Conservation (phyloP, 2,113 vertebrate genomes). For the Okapia johnstoni region DNA sequence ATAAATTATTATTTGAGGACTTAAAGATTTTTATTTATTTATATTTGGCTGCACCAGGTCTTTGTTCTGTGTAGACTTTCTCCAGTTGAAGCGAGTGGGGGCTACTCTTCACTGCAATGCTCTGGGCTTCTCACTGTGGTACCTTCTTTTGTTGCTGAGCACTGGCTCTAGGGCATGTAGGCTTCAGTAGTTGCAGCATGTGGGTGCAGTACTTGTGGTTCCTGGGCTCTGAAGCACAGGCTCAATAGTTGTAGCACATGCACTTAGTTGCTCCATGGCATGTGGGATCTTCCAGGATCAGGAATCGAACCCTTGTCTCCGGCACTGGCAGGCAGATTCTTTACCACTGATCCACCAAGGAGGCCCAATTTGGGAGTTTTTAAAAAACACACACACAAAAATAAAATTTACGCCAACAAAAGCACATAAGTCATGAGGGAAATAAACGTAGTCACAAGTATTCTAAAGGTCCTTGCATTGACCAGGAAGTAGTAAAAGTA, state of each 20-base stretch:
- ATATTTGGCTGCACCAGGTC: neutral
- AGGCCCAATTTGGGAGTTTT: neutral
- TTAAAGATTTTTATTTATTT: neutral
- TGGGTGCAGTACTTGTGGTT: neutral
- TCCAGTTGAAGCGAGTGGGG: neutral
- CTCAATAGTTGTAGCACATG: neutral
- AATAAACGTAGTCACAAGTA: neutral
- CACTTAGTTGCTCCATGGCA: neutral
- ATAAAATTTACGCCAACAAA: slow-evolving; percentile 4
- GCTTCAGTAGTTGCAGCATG: neutral
- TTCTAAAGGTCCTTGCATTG: neutral
- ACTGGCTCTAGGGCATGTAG: neutral
- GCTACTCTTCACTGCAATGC: neutral
- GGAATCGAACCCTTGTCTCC: neutral
- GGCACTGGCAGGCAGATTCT: neutral
- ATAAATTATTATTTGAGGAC: neutral
- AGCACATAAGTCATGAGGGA: neutral
- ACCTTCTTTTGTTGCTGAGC: neutral
- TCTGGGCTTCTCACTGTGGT: neutral
- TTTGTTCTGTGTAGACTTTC: neutral
- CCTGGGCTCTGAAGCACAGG: neutral
- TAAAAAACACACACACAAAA: neutral
- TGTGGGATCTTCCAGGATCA: neutral
- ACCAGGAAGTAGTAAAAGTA: neutral
- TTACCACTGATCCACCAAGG: neutral